Base-by-base conservation (phyloP, 1,140 invertebrate species). In the Brachionus manjavacas region DNA sequence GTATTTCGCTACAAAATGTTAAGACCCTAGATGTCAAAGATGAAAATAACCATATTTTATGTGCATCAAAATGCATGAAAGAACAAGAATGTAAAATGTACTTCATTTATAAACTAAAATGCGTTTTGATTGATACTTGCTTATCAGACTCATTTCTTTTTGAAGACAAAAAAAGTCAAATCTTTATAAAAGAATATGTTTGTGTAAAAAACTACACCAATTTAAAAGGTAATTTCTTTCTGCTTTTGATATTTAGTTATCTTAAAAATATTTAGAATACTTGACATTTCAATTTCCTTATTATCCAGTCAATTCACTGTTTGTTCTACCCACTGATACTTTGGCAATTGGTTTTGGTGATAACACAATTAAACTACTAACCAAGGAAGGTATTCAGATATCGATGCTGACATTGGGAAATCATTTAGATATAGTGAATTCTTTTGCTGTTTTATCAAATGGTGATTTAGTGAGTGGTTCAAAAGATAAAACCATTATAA, bases 401-500 rank as follows among this genome's bases (percentile, higher is more conserved):
- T 16, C 7, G 3, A 55, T 55, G 0, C 14, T 23, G 23, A 0
- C 11, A 14, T 46, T 46, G 11, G 1, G 14, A n/a, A 55, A 16
- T 55, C n/a, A 55, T 8, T 55, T 55, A n/a, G 52, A 55, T 55
- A n/a, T 0, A 16, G 52, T 55, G 16, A 55, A 55, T 55, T 6
- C 14, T 55, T 20, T 55, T 55, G 14, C 16, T n/a, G 16, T 55
- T 55, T 55, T 78, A 41, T 39, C 72, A 20, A 78, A 78, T 52
- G 72, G 72, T 35, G 11, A 46, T 78, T 16, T 78, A 7, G 72
- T 41, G 3, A 78, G 25, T 41, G 72, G 31, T 11, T 78, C 35
- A 14, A 25, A 43, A 35, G 72, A 78, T 78, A 78, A 43, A 20
- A n/a, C 72, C 3, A 78, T 78, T 25, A 78, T 46, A 78, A 46